Evolutionary conservation across 1,140 invertebrate genomes (phyloP), one percentile per base, ranked within the genome.

Genomic region (Thalassaphorura encarpata): DNA sequence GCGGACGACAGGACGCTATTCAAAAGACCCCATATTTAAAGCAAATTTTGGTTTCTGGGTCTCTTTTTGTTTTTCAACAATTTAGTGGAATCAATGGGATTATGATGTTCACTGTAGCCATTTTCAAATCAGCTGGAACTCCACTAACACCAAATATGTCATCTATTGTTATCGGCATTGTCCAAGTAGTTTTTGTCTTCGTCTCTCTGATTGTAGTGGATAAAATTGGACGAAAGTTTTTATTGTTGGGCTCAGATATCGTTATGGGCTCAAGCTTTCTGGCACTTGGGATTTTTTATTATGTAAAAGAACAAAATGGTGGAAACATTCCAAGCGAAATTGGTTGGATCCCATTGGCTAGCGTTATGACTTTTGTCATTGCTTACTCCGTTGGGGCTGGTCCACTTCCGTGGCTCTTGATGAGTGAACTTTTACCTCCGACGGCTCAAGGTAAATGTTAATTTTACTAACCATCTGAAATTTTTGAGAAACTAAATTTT

Each of bases 51-150:
- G 41, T 52, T 40, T 23, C 23, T 5, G n/a, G 39, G 31, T 41
- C 50, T 3, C 73, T 92, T 0, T 87, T 92, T 84, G 72, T 87
- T 48, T 85, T 90, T 69, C 88, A 91, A 67, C 54, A 56, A 47
- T 26, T 56, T 19, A 47, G 54, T 16, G 45, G 81, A 49, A 85
- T 92, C 24, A 91, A 91, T 64, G 85, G 83, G 0, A 83, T 91
- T 18, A 82, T 89, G 56, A 89, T 89, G 68, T 90, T 89, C 63
- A 77, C 83, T 0, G 76, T 77, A 0, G 66, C 71, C 0, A 90
- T 93, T 54, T 89, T 93, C 62, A 58, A 75, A 13, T 70, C 74
- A 39, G 76, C 76, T n/a, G 86, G 85, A 8, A 67, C 31, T 45
- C 74, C 71, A 18, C 70, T 84, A 1, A 72, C 76, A 33, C 72